Evolutionary conservation across 2,888 invertebrate genomes (phyloP).

Genomic region (Ethmia dodecea): DNA sequence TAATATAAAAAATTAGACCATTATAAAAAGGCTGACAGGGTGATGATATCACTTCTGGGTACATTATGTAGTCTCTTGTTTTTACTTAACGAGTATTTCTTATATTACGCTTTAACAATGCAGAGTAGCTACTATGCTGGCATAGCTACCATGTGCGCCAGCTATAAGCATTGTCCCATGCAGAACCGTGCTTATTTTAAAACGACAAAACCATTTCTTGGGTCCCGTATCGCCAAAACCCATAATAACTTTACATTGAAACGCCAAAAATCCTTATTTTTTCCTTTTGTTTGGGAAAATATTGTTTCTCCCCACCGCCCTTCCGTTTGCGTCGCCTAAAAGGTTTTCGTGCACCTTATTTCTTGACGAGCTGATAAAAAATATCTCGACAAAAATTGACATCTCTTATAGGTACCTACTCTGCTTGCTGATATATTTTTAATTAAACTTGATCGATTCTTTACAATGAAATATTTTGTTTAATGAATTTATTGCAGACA

Average conservation of each 20-base stretch:
- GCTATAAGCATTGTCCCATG: not conserved
- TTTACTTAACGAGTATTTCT: too few species aligned
- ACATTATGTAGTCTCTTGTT: not conserved
- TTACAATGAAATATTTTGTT: too few species aligned
- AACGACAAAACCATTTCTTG: not conserved
- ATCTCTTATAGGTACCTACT: slow-evolving; percentile 7
- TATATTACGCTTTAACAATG: too few species aligned
- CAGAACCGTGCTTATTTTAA: not conserved
- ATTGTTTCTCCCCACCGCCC: slow-evolving; percentile 19
- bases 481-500: too few species aligned
- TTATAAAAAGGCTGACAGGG: too few species aligned
- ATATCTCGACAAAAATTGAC: slow-evolving; percentile 23
- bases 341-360: slow-evolving; percentile 28
- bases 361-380: slow-evolving; percentile 35
- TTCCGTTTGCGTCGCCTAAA: slow-evolving; percentile 18
- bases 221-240: slow-evolving; percentile 3
- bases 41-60: not conserved
- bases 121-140: too few species aligned
- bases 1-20: too few species aligned
- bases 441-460: not conserved
- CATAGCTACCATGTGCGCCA: not conserved
- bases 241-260: slow-evolving; percentile 20
- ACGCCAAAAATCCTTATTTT: slow-evolving; percentile 10
- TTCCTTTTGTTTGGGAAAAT: slow-evolving; percentile 27
- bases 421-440: not conserved